A percentile compares a stretch with the other conserved stretches of the same genome.
Evolutionary conservation across 2,113 vertebrate genomes (phyloP).

Genomic region (Passer domesticus): DNA sequence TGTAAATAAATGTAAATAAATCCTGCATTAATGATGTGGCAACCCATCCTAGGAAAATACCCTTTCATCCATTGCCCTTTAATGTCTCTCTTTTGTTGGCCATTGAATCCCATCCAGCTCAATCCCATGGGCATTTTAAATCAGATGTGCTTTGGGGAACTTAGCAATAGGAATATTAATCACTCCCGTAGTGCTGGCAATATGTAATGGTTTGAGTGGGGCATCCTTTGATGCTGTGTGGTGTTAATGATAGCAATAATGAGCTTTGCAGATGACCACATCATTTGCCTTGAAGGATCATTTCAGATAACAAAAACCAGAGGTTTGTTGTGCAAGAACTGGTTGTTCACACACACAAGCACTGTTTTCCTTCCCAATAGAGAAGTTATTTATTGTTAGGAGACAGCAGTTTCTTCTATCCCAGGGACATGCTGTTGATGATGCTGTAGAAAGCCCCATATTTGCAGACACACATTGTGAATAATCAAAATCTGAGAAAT

Average conservation of each 20-base stretch:
- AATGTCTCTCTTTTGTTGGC: background rate
- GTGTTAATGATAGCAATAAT: background rate
- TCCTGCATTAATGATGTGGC: background rate
- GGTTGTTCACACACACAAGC: background rate
- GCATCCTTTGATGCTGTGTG: background rate
- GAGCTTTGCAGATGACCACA: background rate
- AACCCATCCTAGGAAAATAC: background rate
- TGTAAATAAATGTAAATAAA: background rate
- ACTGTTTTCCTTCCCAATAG: background rate
- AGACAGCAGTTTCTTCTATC: background rate
- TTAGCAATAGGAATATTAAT: background rate
- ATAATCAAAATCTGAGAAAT: constrained; percentile 37
- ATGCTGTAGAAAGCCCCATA: background rate
- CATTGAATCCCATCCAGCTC: background rate
- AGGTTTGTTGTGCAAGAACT: background rate
- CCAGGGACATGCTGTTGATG: background rate
- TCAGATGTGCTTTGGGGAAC: background rate
- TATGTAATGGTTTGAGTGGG: background rate
- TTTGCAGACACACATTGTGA: background rate
- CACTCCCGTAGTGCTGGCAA: background rate
- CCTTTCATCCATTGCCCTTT: background rate
- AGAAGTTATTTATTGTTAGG: constrained; percentile 8
- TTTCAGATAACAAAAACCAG: background rate
- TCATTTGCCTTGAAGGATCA: background rate
- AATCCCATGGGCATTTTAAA: background rate